phyloP scores from a whole-genome alignment of 2,113 vertebrate genomes.

The Ochotona princeps region DNA sequence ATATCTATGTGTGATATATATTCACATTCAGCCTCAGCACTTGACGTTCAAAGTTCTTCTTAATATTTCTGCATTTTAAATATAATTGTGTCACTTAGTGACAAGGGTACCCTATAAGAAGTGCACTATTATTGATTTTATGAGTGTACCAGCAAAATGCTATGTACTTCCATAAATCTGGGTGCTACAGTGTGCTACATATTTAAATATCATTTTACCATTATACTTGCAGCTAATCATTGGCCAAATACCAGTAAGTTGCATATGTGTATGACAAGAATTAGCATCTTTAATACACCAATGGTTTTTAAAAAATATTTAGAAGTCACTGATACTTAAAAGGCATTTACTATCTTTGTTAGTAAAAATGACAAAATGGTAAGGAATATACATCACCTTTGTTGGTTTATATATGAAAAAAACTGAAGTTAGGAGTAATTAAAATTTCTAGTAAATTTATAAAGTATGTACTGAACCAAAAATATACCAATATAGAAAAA shows the following conservation, averaged over 20 bases:
- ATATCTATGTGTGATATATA: not conserved
- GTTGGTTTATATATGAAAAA: not conserved
- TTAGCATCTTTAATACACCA: not conserved
- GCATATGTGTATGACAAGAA: not conserved
- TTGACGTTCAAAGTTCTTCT: not conserved
- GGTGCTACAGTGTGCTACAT: too few relatives aligned
- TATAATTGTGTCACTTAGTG: not conserved
- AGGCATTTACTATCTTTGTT: not conserved
- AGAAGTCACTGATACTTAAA: not conserved
- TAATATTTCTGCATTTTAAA: not conserved
- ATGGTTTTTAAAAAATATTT: not conserved
- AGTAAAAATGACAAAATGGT: not conserved
- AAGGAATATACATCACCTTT: not conserved
- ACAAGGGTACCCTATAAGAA: not conserved
- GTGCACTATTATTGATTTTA: not conserved
- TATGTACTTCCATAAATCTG: not conserved
- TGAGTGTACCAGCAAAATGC: not conserved
- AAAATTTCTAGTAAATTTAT: not conserved
- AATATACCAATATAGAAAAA: not conserved
- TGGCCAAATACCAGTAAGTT: not conserved
- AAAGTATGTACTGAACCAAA: not conserved
- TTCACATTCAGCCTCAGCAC: not conserved
- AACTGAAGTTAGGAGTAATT: not conserved
- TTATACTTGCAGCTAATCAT: too few relatives aligned
- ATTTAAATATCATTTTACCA: too few relatives aligned